phyloP scores from a whole-genome alignment of 2,888 invertebrate genomes.

The Steinernema hermaphroditum region DNA sequence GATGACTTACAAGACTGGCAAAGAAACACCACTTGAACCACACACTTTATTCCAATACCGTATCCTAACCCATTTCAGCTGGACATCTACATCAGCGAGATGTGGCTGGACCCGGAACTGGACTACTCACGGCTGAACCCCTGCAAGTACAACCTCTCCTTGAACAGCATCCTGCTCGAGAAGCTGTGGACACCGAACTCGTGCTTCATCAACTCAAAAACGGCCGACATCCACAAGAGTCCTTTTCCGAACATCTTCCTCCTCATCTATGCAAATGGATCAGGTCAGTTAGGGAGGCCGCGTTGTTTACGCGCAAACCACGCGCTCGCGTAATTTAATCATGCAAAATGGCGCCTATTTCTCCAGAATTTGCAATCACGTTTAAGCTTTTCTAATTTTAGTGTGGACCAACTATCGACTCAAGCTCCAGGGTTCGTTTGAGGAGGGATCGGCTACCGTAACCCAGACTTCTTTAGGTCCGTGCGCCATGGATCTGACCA shows the following conservation, averaged over 20 bases:
- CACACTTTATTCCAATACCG: too few relatives aligned
- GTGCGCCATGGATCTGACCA: constrained; percentile 64
- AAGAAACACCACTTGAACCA: too few relatives aligned
- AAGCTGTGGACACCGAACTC: constrained; percentile 57
- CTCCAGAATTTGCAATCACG: not conserved
- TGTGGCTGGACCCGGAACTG: constrained; percentile 65
- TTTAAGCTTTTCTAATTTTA: constrained; percentile 39
- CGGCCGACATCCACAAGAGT: constrained; percentile 65
- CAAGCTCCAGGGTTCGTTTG: constrained; percentile 55
- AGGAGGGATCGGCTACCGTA: not conserved
- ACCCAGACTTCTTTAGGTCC: constrained; percentile 45
- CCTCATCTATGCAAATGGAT: constrained; percentile 66
- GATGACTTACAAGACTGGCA: too few relatives aligned
- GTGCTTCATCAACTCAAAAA: constrained; percentile 66
- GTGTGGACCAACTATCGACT: constrained; percentile 66
- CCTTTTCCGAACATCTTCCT: constrained; percentile 66
- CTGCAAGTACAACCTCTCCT: constrained; percentile 65
- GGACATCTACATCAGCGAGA: constrained; percentile 66
- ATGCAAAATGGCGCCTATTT: constrained; percentile 26
- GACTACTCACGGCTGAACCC: constrained; percentile 61
- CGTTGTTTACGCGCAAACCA: constrained; percentile 4
- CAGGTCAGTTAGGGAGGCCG: constrained; percentile 53
- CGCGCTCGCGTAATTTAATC: constrained; percentile 2
- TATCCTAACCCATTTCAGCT: constrained; percentile 51
- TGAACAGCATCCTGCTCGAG: constrained; percentile 60